Conservation (phyloP, 2,113 vertebrate genomes). For the Chaetodon auriga region DNA sequence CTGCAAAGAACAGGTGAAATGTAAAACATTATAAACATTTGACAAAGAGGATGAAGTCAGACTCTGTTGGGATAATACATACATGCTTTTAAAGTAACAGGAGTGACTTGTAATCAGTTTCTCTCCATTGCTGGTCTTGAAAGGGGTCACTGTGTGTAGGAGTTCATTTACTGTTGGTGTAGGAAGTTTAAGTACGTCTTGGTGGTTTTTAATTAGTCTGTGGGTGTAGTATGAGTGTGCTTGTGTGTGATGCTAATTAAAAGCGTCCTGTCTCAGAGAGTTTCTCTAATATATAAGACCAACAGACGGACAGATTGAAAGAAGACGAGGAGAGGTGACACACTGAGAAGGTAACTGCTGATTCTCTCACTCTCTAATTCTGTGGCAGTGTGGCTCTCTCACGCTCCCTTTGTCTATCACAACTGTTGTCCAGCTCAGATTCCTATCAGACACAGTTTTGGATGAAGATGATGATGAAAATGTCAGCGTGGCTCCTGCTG, state of each 20-base stretch:
- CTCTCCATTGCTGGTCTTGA: not conserved
- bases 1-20: not conserved
- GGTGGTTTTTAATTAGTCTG: constrained; percentile 57
- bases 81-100: constrained; percentile 1
- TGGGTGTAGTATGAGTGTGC: constrained; percentile 51
- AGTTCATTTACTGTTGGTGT: constrained; percentile 58
- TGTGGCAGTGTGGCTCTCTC: not conserved
- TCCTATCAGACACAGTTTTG: not conserved
- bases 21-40: not conserved
- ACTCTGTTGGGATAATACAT: not conserved
- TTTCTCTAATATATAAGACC: constrained; percentile 57
- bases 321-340: constrained; percentile 20
- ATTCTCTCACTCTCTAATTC: not conserved
- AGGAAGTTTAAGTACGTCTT: constrained; percentile 43
- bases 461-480: constrained; percentile 45
- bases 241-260: constrained; percentile 50
- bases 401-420: not conserved
- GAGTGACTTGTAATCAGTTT: constrained; percentile 1
- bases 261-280: constrained; percentile 48
- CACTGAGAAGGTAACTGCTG: constrained; percentile 7
- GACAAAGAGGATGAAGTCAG: not conserved
- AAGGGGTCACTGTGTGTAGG: constrained; percentile 42
- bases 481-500: constrained; percentile 39
- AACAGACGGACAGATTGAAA: not conserved
- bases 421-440: not conserved